phyloP scores from a whole-genome alignment of 2,113 vertebrate species.

The Osmerus mordax region DNA sequence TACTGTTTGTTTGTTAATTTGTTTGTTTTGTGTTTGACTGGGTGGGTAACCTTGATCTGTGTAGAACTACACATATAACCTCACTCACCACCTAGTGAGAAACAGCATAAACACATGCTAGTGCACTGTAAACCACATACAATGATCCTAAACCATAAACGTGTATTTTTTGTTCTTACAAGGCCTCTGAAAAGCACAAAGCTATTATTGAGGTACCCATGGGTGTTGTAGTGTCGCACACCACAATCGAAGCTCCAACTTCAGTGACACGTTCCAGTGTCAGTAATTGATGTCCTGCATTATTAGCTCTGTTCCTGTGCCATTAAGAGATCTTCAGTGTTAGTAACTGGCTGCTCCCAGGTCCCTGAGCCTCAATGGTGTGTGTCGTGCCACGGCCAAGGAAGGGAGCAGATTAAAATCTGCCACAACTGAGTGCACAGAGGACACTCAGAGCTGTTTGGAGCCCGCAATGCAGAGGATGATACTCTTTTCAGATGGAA shows the following conservation, averaged over 20 bases:
- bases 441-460: slow-evolving; percentile 48
- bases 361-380: slow-evolving; percentile 33
- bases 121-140: no score
- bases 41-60: no score
- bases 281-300: slow-evolving; percentile 53
- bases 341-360: slow-evolving; percentile 18
- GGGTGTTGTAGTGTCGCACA: slow-evolving; percentile 29
- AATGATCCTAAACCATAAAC: no score
- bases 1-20: no score
- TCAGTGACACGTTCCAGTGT: slow-evolving; percentile 7
- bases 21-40: no score
- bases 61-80: no score
- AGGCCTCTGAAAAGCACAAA: neutral
- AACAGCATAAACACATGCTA: no score
- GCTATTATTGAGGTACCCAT: slow-evolving; percentile 8
- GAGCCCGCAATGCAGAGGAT: slow-evolving; percentile 52
- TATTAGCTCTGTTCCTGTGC: slow-evolving; percentile 41
- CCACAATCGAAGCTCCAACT: neutral
- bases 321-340: slow-evolving; percentile 40
- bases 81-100: no score
- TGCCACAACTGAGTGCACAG: slow-evolving; percentile 50
- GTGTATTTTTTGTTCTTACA: no score
- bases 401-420: slow-evolving; percentile 63
- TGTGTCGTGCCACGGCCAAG: slow-evolving; percentile 36
- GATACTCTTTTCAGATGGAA: slow-evolving; percentile 29